Evolutionary conservation across 2,113 vertebrate species (phyloP).

Genomic region (Heliornis fulica): DNA sequence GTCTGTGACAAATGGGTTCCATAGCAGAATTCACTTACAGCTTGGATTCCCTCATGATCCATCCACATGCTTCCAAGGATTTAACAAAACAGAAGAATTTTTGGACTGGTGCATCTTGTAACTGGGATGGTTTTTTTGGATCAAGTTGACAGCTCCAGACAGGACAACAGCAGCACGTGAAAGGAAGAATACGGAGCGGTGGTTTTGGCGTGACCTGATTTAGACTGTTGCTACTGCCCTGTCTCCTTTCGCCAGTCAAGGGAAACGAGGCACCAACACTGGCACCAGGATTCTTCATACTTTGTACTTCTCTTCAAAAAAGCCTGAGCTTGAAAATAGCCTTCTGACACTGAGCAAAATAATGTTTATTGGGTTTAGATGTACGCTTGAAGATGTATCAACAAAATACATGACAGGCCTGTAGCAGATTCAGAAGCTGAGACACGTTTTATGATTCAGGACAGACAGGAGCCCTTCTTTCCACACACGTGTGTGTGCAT

Average conservation of each 20-base stretch:
- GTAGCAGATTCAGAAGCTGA: background rate
- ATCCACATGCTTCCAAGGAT: background rate
- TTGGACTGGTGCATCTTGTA: rapidly evolving
- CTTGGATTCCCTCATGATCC: background rate
- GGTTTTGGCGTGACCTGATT: background rate
- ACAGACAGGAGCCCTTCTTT: background rate
- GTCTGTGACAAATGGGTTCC: background rate
- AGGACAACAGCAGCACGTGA: background rate
- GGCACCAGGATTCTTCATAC: background rate
- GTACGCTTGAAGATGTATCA: background rate
- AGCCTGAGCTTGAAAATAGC: background rate
- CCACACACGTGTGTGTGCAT: rapidly evolving
- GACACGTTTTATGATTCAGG: background rate
- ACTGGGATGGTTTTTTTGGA: rapidly evolving
- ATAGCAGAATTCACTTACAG: background rate
- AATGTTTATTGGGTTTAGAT: background rate
- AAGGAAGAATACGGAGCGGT: background rate
- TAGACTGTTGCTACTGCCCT: background rate
- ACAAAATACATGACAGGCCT: background rate
- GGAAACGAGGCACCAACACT: background rate
- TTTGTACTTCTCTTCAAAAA: background rate
- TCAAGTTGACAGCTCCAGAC: background rate
- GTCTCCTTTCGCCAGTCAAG: background rate
- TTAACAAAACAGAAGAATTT: background rate
- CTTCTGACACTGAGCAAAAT: background rate